Conservation (phyloP, 1,140 invertebrate species). For the Galleria mellonella region DNA sequence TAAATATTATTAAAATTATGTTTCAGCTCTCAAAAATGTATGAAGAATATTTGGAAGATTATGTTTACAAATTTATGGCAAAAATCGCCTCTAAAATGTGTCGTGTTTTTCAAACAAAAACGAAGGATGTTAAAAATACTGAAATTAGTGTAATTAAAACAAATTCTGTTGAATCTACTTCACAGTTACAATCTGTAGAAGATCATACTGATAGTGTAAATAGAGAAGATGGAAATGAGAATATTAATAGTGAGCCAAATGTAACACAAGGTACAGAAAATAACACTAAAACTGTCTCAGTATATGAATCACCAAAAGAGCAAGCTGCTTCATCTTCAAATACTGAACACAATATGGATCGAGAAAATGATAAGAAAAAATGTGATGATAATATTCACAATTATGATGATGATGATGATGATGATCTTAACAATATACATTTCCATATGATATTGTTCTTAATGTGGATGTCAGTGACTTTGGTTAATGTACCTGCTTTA, state of each 20-base stretch:
- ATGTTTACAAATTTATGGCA: slow-evolving; percentile 74
- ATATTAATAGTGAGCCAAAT: slow-evolving; percentile 1
- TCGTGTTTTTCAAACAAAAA: slow-evolving; percentile 36
- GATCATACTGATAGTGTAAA: slow-evolving; percentile 9
- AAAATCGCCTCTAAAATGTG: slow-evolving; percentile 59
- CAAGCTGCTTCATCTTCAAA: too few species aligned
- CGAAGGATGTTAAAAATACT: slow-evolving; percentile 6
- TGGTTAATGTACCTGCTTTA: slow-evolving; percentile 74
- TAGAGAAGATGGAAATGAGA: not conserved
- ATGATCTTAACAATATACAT: slow-evolving; percentile 66
- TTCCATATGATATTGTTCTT: slow-evolving; percentile 78
- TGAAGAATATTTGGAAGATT: slow-evolving; percentile 83
- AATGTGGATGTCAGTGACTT: slow-evolving; percentile 72
- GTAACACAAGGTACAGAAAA: slow-evolving; percentile 8
- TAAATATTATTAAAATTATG: slow-evolving; percentile 12
- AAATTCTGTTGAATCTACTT: slow-evolving; percentile 1
- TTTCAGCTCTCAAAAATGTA: slow-evolving; percentile 81
- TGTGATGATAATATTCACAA: slow-evolving; percentile 8
- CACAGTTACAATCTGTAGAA: slow-evolving; percentile 4
- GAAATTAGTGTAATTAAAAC: slow-evolving; percentile 15
- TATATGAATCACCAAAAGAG: not conserved
- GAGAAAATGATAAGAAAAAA: slow-evolving; percentile 6
- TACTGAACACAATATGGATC: not conserved
- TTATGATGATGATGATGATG: slow-evolving; percentile 23
- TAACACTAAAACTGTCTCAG: not conserved